phyloP scores from a whole-genome alignment of 2,113 vertebrate species.

The Aegotheles bennettii region DNA sequence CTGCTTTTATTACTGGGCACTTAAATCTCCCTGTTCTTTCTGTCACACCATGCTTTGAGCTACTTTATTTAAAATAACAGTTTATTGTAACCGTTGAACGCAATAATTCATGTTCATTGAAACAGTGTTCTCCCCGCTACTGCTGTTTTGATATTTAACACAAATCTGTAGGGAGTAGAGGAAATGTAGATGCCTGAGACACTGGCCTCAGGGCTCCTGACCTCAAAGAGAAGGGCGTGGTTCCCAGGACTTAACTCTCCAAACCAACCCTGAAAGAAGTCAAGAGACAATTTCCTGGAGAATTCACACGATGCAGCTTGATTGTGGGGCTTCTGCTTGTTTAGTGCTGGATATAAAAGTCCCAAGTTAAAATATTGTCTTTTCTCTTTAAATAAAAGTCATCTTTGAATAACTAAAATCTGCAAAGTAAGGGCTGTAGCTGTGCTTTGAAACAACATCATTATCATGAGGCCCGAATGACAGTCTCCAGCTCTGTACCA shows the following conservation, averaged over 20 bases:
- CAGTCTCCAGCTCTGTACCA: background rate
- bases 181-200: background rate
- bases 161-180: background rate
- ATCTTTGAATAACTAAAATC: background rate
- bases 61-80: background rate
- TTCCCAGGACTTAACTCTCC: background rate
- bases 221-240: fast-evolving
- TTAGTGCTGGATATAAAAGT: background rate
- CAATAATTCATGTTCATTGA: background rate
- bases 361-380: background rate
- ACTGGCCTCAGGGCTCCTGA: background rate
- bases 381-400: background rate
- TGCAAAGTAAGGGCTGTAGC: background rate
- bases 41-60: background rate
- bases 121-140: background rate
- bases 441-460: background rate
- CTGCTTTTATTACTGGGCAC: background rate
- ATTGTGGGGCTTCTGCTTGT: background rate
- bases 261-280: background rate
- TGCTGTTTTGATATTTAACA: background rate
- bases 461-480: no score
- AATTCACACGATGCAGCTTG: background rate
- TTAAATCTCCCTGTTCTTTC: background rate
- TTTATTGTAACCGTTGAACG: background rate
- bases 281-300: background rate